Evolutionary conservation across 2,797 vertebrate genomes (phyloP), one percentile per base, ranked within the genome.

Genomic region (Epinephelus coioides): DNA sequence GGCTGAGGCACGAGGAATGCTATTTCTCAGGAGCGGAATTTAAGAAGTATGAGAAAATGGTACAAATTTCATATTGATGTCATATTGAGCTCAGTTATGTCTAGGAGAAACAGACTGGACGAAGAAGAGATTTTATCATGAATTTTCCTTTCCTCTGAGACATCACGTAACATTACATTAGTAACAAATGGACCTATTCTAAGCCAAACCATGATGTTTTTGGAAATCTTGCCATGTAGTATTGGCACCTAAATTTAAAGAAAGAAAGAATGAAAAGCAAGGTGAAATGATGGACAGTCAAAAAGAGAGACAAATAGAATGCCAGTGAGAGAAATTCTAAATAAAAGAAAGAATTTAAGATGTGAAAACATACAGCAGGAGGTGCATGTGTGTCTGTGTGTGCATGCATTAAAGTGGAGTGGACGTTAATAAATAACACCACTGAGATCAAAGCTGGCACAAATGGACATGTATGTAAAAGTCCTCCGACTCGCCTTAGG

Each of bases 391-490:
- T 49, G 15, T 60, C 11, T 67, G 76, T 40, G 55, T 53, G 54
- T 64, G 25, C 2, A 4, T 19, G 43, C 14, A 23, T 53, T 63
- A 43, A 4, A 34, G 25, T 57, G 57, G 49, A 47, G 63, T n/a
- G 49, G 55, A 30, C 54, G 62, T 83, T 57, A 79, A 85, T 89
- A 76, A 86, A 78, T 78, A 57, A 81, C 27, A 76, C 19, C 46
- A 18, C 1, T 5, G 40, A 74, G 83, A 87, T 91, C 85, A 89
- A 86, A 86, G 73, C 73, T 56, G 70, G 10, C 67, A 21, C 69
- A 65, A 83, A 73, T 79, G 67, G 60, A 76, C 59, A 21, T 62
- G 61, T 19, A 40, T 78, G 73, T 79, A 60, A 76, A 84, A 72
- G 63, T 73, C 76, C 49, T 85, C 64, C 1, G 14, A 76, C 71